Conservation (phyloP, 2,888 invertebrate species). For the Cremastobaeus sp. region DNA sequence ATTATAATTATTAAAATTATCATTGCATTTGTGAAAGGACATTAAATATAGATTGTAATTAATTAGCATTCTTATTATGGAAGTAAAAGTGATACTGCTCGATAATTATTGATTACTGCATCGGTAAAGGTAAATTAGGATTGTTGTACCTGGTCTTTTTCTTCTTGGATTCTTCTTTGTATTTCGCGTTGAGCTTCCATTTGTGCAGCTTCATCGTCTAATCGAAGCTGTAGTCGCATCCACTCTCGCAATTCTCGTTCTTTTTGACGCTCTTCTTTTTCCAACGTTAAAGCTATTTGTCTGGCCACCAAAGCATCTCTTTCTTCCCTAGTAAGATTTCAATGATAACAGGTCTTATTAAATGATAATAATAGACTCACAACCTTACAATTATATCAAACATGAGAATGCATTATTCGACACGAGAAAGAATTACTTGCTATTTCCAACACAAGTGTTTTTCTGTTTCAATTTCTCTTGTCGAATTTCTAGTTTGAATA, state of each 20-base stretch:
- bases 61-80: neutral
- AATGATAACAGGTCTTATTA: slow-evolving; percentile 28
- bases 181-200: slow-evolving; percentile 78
- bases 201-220: slow-evolving; percentile 74
- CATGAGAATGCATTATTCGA: slow-evolving; percentile 18
- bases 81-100: neutral
- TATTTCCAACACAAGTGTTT: slow-evolving; percentile 2
- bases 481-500: too few species aligned
- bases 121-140: too few species aligned
- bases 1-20: too few species aligned
- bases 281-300: slow-evolving; percentile 83
- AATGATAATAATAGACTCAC: slow-evolving; percentile 27
- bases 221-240: slow-evolving; percentile 75
- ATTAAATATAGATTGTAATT: neutral
- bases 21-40: too few species aligned
- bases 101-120: neutral
- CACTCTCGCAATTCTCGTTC: slow-evolving; percentile 80
- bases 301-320: slow-evolving; percentile 84
- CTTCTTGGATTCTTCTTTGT: slow-evolving; percentile 83
- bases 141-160: slow-evolving; percentile 83
- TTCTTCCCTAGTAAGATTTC: slow-evolving; percentile 80
- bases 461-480: too few species aligned
- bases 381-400: slow-evolving; percentile 20
- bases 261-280: slow-evolving; percentile 80
- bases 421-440: slow-evolving; percentile 20